phyloP scores from a whole-genome alignment of 1,140 invertebrate species.

The Meloidogyne exigua region DNA sequence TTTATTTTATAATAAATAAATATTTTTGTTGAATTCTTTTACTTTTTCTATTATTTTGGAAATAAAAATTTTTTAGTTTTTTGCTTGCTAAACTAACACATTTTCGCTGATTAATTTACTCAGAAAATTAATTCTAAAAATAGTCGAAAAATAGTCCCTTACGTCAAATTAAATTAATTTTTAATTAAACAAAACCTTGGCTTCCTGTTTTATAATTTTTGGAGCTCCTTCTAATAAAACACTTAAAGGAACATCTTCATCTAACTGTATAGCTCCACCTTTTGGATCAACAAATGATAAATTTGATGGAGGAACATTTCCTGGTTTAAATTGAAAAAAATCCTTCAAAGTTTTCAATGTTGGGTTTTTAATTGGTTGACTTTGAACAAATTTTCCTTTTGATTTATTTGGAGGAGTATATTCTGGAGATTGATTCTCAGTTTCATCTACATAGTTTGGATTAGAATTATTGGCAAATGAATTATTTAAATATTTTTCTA shows the following conservation, averaged over 20 bases:
- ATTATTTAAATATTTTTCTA: not conserved
- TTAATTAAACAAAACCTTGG: conserved; percentile 18
- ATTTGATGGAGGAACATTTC: conserved; percentile 21
- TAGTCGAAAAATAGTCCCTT: too few species aligned
- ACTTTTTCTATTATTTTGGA: too few species aligned
- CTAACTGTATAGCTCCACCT: conserved; percentile 21
- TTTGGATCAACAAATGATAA: conserved; percentile 25
- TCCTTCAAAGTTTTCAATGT: not conserved
- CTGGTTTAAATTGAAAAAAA: not conserved
- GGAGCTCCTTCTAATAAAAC: conserved; percentile 25
- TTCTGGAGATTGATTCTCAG: not conserved
- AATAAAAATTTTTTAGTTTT: too few species aligned
- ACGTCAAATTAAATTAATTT: too few species aligned
- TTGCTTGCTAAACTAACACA: too few species aligned
- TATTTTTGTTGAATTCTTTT: too few species aligned
- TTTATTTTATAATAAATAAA: too few species aligned
- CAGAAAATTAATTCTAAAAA: too few species aligned
- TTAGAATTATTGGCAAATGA: not conserved
- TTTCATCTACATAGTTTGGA: not conserved
- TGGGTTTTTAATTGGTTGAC: not conserved
- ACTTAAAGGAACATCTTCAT: conserved; percentile 33
- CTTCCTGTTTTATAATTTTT: conserved; percentile 37
- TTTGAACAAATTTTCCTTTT: not conserved
- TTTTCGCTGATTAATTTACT: too few species aligned
- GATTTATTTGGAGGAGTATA: not conserved